Base-by-base conservation (phyloP, 2,797 vertebrate species). In the Pelobates cultripes region DNA sequence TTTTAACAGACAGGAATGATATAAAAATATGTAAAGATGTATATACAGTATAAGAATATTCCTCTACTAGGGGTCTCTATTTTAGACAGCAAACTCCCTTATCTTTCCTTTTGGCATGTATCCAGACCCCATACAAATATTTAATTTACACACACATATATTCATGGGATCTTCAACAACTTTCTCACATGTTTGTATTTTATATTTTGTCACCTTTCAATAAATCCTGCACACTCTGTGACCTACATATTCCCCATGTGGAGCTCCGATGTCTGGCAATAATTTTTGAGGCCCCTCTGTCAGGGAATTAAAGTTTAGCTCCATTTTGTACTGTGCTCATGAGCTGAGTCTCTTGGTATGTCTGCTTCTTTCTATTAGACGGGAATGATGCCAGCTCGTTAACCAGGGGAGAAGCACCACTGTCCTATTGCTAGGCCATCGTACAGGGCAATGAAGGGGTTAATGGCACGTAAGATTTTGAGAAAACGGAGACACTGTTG, bases 71-170 rank as follows among this genome's bases (percentile, higher is more conserved):
- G 80, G 74, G 57, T 4, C n/a, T 64, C 14, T 64, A 3, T 40
- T 17, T 64, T 64, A 40, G n/a, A 2, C n/a, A 64, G 61, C 6
- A 7, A 15, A 51, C 47, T 66, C 17, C n/a, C 66, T 47, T 74
- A 51, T 15, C 13, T 47, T 43, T 47, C 7, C 8, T 13, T 53
- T 79, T 66, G 60, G 72, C 53, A n/a, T 41, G 8, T 4, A 0
- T 84, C 77, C 67, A 84, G 60, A 55, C 71, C 72, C 73, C 72
- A 75, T 75, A 63, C 71, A 70, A 75, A 61, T 40, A 61, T 47
- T 60, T 43, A n/a, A 51, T 75, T 53, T 75, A 28, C 44, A 7
- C 17, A 51, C 7, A 71, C 61, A 51, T 70, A 40, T 63, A 28
- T 44, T 5, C 2, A 63, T 28, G 0, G 28, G 43, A 43, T 64